Conservation (phyloP, 2,797 vertebrate species). For the Cirrhinus mrigala region DNA sequence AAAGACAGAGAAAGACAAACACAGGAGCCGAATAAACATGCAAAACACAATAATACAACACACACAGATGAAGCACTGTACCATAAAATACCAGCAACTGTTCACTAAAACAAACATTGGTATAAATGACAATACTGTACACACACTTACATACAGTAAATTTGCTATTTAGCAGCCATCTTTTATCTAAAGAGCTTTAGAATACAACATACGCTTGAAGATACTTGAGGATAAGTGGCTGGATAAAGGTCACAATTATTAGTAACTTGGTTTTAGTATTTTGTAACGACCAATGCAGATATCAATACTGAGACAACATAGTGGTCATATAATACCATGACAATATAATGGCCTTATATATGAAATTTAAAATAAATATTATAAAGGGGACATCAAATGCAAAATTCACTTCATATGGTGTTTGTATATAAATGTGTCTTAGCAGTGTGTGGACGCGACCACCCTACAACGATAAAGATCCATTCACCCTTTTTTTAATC, state of each 20-base stretch:
- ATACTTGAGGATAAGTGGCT: neutral
- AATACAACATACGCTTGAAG: neutral
- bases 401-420: too few species aligned
- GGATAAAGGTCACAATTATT: neutral
- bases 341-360: neutral
- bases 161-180: neutral
- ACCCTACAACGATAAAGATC: too few species aligned
- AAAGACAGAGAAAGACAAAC: slow-evolving; percentile 46
- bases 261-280: neutral
- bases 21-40: neutral
- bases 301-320: neutral
- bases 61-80: slow-evolving; percentile 28
- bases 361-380: too few species aligned
- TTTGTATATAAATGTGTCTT: too few species aligned
- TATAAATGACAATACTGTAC: neutral
- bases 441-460: too few species aligned
- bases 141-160: neutral
- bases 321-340: too few species aligned
- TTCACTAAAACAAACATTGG: neutral
- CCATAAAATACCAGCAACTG: slow-evolving; percentile 14
- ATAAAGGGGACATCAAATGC: too few species aligned
- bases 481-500: too few species aligned
- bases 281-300: neutral
- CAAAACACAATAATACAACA: slow-evolving; percentile 11
- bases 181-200: slow-evolving; percentile 2